Conservation (phyloP, 2,888 invertebrate genomes). For the Cheilosia pagana region DNA sequence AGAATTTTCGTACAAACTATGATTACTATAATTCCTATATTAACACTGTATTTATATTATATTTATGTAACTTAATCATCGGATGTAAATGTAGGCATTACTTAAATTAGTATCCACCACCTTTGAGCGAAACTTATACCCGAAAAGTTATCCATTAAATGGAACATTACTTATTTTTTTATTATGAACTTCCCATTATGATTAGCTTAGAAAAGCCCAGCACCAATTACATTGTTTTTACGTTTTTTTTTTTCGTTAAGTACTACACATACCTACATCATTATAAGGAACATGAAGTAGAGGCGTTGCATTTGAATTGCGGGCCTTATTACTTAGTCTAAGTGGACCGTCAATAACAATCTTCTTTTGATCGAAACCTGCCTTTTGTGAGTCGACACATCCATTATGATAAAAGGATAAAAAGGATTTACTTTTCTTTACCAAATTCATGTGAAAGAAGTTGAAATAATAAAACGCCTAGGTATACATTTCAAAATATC, state of each 20-base stretch:
- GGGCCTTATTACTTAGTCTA: not conserved
- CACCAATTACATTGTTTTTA: slow-evolving; percentile 23
- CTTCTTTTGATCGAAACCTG: not conserved
- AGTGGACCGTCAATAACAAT: not conserved
- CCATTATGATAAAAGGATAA: no score
- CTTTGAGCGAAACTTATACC: slow-evolving; percentile 4
- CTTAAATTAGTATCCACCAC: slow-evolving; percentile 16
- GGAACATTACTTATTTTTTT: not conserved
- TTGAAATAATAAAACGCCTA: slow-evolving; percentile 25
- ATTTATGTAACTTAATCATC: no score
- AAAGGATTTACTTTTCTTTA: not conserved
- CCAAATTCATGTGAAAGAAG: slow-evolving; percentile 51
- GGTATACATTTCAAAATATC: slow-evolving; percentile 26
- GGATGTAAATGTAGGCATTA: no score
- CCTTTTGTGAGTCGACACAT: not conserved
- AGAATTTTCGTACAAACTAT: no score
- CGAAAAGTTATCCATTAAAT: slow-evolving; percentile 2
- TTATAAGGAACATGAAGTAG: slow-evolving; percentile 34
- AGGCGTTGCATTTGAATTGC: not conserved
- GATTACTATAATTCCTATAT: no score
- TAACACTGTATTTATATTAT: no score
- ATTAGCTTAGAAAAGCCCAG: slow-evolving; percentile 29
- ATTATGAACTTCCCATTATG: not conserved
- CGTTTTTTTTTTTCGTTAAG: not conserved
- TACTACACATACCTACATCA: not conserved